Conservation (phyloP, 2,113 vertebrate species). For the Poeciliopsis occidentalis region DNA sequence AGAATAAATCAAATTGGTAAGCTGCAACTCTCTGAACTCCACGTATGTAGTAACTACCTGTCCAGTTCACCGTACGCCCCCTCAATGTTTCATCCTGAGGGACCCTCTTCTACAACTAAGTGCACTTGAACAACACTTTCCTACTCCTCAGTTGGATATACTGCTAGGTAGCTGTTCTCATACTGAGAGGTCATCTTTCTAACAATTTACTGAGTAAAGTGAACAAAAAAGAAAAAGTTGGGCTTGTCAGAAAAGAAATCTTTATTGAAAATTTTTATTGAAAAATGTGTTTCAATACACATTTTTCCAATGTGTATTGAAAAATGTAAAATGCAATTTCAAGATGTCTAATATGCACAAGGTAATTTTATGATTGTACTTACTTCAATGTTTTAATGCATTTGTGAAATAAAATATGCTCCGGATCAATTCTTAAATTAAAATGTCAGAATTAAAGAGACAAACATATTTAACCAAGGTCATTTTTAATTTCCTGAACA, state of each 20-base stretch:
- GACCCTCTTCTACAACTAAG: not conserved
- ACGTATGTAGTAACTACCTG: not conserved
- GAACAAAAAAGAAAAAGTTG: not conserved
- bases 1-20: not conserved
- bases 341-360: not conserved
- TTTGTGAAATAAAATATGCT: not conserved
- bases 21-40: not conserved
- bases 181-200: constrained; percentile 1
- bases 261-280: not conserved
- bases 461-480: not conserved
- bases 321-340: not conserved
- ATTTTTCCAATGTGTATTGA: not conserved
- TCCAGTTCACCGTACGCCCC: not conserved
- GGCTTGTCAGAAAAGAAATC: not conserved
- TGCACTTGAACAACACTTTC: constrained; percentile 21
- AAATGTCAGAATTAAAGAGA: not conserved
- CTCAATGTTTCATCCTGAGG: not conserved
- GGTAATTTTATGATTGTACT: not conserved
- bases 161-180: not conserved
- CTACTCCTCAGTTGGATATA: not conserved
- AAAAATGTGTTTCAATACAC: no score
- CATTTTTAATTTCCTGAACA: not conserved
- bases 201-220: not conserved
- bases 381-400: not conserved
- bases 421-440: not conserved